Evolutionary conservation across 2,113 vertebrate species (phyloP).

Genomic region (Butastur rufipennis): DNA sequence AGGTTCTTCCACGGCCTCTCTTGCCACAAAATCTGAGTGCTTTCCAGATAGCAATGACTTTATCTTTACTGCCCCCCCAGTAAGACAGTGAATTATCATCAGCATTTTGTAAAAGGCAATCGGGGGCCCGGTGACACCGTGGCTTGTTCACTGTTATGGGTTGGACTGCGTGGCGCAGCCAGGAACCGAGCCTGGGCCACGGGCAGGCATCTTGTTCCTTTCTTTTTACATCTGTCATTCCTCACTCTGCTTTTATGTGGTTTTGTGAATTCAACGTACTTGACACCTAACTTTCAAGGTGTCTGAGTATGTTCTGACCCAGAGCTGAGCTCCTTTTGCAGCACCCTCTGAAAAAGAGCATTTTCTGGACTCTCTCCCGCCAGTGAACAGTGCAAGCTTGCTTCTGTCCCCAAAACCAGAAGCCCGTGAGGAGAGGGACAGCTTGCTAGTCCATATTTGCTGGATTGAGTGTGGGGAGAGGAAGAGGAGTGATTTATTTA

Average conservation of each 20-base stretch:
- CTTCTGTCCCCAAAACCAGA: background rate
- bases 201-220: background rate
- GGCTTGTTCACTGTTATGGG: background rate
- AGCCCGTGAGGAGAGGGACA: no score
- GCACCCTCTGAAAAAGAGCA: rapidly evolving
- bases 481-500: background rate
- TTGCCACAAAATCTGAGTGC: background rate
- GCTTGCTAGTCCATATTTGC: rapidly evolving
- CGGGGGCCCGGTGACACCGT: rapidly evolving
- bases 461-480: background rate
- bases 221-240: background rate
- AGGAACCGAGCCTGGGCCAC: background rate
- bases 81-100: background rate
- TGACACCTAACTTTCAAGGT: background rate
- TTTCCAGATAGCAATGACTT: background rate
- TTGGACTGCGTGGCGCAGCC: background rate
- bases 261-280: rapidly evolving
- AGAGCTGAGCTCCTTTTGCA: background rate
- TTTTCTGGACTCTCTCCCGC: background rate
- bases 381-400: rapidly evolving
- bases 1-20: background rate
- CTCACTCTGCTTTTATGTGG: background rate
- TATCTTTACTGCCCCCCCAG: background rate
- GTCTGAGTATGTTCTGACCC: background rate
- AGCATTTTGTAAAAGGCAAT: background rate